Evolutionary conservation across 2,888 invertebrate species (phyloP).

Genomic region (Polyommatus icarus): DNA sequence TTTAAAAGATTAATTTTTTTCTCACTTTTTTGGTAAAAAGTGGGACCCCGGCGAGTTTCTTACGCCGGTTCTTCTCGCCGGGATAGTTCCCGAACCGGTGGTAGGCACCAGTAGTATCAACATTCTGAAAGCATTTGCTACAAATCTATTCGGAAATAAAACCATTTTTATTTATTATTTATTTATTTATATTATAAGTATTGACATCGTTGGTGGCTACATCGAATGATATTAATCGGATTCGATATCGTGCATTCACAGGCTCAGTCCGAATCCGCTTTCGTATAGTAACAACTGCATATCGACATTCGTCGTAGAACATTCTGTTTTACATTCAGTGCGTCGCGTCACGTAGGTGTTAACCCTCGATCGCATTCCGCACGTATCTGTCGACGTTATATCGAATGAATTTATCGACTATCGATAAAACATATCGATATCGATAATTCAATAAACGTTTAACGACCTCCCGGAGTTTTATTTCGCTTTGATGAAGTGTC

Average conservation of each 20-base stretch:
- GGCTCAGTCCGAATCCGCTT: not conserved
- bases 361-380: conserved; percentile 14
- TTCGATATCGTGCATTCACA: not conserved
- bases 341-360: conserved; percentile 10
- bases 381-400: not conserved
- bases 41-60: too few species aligned
- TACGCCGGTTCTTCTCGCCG: too few species aligned
- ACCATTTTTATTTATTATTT: too few species aligned
- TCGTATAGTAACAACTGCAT: not conserved
- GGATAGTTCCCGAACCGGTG: too few species aligned
- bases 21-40: too few species aligned
- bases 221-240: too few species aligned
- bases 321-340: conserved; percentile 5
- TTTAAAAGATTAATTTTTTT: too few species aligned
- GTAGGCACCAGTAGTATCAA: too few species aligned
- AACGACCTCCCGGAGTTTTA: not conserved
- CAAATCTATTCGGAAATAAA: too few species aligned
- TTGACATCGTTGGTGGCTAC: too few species aligned
- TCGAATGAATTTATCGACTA: not conserved
- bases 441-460: not conserved
- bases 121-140: too few species aligned
- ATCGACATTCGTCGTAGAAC: not conserved
- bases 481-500: not conserved
- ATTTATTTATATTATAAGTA: too few species aligned
- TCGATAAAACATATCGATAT: conserved; percentile 3